phyloP scores from a whole-genome alignment of 2,888 invertebrate species.

The Eumerus sabulonum region DNA sequence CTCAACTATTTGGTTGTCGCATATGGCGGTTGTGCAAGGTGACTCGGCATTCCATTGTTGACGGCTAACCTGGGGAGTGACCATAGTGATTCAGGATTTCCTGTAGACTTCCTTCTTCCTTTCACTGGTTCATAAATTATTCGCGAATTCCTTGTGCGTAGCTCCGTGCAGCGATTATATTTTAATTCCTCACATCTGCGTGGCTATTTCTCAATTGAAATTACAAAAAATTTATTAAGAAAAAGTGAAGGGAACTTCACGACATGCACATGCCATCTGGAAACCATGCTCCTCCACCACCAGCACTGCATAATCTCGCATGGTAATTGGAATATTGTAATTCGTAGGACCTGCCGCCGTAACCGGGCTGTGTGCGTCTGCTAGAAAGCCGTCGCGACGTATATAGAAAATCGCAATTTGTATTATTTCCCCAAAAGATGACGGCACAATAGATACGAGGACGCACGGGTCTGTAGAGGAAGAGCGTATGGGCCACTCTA shows the following conservation, averaged over 20 bases:
- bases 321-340: conserved; percentile 68
- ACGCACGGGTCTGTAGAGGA: neutral
- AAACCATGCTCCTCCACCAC: conserved; percentile 41
- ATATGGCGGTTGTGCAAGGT: too few species aligned
- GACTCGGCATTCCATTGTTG: too few species aligned
- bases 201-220: conserved; percentile 49
- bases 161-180: conserved; percentile 44
- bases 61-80: too few species aligned
- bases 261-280: conserved; percentile 15
- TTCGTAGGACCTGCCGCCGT: conserved; percentile 44
- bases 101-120: too few species aligned
- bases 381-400: conserved; percentile 63
- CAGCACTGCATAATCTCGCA: conserved; percentile 59
- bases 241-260: conserved; percentile 55
- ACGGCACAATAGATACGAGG: conserved; percentile 61
- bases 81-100: too few species aligned
- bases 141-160: too few species aligned
- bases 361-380: conserved; percentile 19
- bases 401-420: conserved; percentile 68
- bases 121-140: too few species aligned
- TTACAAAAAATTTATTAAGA: conserved; percentile 54
- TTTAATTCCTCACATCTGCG: conserved; percentile 18
- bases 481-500: conserved; percentile 28
- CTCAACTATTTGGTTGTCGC: too few species aligned
- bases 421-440: conserved; percentile 66